Evolutionary conservation across 2,113 vertebrate genomes (phyloP), one percentile per base, ranked within the genome.

Genomic region (Furnarius figulus): DNA sequence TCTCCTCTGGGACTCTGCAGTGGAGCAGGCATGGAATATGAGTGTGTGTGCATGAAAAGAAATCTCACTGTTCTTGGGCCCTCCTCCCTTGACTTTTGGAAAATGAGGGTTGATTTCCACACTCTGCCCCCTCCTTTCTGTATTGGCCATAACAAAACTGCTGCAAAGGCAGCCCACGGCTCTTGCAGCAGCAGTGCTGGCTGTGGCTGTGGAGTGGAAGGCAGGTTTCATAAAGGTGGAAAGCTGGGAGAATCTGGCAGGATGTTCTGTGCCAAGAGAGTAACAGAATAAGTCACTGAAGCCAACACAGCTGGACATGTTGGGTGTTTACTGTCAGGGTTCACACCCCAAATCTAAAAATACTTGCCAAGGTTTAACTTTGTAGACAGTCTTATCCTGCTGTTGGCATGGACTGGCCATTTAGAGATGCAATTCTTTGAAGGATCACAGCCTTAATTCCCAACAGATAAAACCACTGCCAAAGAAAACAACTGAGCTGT

Each of bases 101-200:
- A 76, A 35, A 20, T 14, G 17, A 58, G 31, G 42, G 3, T 12
- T 70, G 19, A 30, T 86, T 50, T 62, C 53, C 20, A 61, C 8
- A 20, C 8, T 56, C 58, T 62, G 28, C 19, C 31, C 71, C 6
- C 21, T 81, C 9, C 21, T 59, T 52, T 53, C 62, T 22, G 0
- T 5, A 5, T 11, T 21, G 21, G 6, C 16, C 14, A 46, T 28
- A 44, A 13, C 6, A 67, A 63, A 12, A 27, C 9, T 1, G 3
- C 5, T 5, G 61, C 9, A 89, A 24, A 85, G 24, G 12, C 31
- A 67, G 23, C 20, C 28, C 21, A 6, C 20, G 25, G n/a, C 14
- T 53, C n/a, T 44, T 0, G 1, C 59, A 83, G 37, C 1, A 5
- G 49, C 1, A 3, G 30, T 7, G 56, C 6, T 52, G 62, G 2